Conservation (phyloP, 2,797 vertebrate species). For the Acanthornis magna region DNA sequence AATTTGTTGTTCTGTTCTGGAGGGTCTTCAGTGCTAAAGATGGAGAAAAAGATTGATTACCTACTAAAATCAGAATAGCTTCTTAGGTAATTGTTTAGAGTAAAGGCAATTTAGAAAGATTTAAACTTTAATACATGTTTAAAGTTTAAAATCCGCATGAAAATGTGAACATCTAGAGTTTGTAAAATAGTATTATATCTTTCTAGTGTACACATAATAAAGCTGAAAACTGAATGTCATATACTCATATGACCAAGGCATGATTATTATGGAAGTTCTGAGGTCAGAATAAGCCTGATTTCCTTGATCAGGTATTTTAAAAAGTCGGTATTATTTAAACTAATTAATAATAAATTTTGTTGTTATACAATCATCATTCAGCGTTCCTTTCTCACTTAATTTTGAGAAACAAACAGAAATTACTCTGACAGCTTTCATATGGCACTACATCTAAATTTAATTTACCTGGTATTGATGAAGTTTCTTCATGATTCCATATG, state of each 20-base stretch:
- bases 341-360: not conserved
- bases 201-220: not conserved
- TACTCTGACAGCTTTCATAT: not conserved
- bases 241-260: not conserved
- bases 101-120: not conserved
- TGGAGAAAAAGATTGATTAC: not conserved
- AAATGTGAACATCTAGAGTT: not conserved
- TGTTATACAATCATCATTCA: not conserved
- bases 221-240: not conserved
- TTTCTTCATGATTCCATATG: slow-evolving; percentile 73
- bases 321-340: not conserved
- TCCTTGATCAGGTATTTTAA: not conserved
- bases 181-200: not conserved
- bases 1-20: not conserved
- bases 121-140: not conserved
- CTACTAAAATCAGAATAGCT: not conserved
- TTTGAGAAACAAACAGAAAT: not conserved
- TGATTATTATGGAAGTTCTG: not conserved
- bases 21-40: not conserved
- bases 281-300: not conserved
- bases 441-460: not conserved
- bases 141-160: not conserved
- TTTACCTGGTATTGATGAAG: slow-evolving; percentile 84
- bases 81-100: not conserved
- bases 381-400: not conserved